Base-by-base conservation (phyloP, 2,888 invertebrate species). In the Drosophila colorata region DNA sequence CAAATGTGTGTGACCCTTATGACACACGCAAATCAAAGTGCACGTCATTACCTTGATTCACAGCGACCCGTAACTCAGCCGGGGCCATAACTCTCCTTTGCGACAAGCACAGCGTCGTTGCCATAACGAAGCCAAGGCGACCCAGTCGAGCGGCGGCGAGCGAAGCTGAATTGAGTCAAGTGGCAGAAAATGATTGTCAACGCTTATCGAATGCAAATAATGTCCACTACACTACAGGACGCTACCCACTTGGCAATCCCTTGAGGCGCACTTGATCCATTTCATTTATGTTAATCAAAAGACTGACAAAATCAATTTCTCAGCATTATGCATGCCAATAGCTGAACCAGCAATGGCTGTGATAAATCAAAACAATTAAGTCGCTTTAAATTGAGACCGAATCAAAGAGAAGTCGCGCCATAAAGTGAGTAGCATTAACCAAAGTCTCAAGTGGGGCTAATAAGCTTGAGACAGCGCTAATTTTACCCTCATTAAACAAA, bases 401-500 rank as follows among this genome's bases (percentile, higher is more conserved):
- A 69, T 63, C 51, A 69, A 66, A 61, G 69, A 31, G 67, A 66
- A 73, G 79, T 46, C 55, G 41, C 20, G 79, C 82, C 81, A 81
- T 87, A 83, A 83, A 83, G 69, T 88, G 83, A 86, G 72, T 82
- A 58, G 83, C 88, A 83, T 83, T 83, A 83, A 86, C 71, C 80
- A 69, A 72, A 88, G 87, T 82, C 83, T 80, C 88, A 84, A 84
- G 87, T 85, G 88, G 78, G 84, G 73, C 84, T 85, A 88, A 85
- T 88, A 84, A 84, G 88, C 81, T 74, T 87, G 87, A 85, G 87
- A 85, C 88, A 78, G 87, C 86, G 85, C 85, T 87, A 86, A 86
- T 86, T 86, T 88, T 84, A 88, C 89, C 89, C 85, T 88, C 89
- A 86, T 86, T 86, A 86, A 86, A 87, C 86, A 87, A 88, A 80